These are phyloP conservation scores for Drosophila mimetica DNA, from an alignment of 2,888 invertebrate species.

Conservation along the genomic window DNA sequence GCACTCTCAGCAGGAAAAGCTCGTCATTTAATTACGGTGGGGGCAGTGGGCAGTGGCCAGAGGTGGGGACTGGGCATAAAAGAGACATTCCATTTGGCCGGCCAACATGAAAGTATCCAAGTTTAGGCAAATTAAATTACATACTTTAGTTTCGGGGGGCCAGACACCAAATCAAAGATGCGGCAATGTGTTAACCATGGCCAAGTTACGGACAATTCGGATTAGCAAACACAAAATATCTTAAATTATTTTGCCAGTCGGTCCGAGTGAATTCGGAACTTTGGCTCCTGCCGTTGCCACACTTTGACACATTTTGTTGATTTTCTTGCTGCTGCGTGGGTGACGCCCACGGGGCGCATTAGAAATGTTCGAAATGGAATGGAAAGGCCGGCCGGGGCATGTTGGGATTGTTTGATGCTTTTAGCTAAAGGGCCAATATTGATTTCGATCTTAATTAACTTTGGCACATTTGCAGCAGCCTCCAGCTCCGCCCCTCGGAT, in stretches of 20 bases:
- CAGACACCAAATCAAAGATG: constrained; percentile 71
- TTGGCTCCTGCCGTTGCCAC: constrained; percentile 53
- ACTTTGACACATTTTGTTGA: constrained; percentile 74
- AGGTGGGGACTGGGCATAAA: constrained; percentile 49
- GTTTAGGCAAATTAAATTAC: constrained; percentile 76
- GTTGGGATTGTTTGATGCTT: constrained; percentile 75
- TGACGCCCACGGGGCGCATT: constrained; percentile 66
- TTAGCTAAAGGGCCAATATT: constrained; percentile 81
- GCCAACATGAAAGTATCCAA: constrained; percentile 56
- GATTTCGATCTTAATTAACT: constrained; percentile 83
- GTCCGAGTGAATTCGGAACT: constrained; percentile 52
- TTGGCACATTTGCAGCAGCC: constrained; percentile 81
- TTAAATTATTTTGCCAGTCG: constrained; percentile 74
- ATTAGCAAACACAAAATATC: constrained; percentile 80
- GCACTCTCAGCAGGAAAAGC: constrained; percentile 36
- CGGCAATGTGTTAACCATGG: constrained; percentile 57
- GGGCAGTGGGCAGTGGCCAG: constrained; percentile 34
- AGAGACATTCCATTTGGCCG: constrained; percentile 54
- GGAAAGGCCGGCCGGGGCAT: constrained; percentile 33
- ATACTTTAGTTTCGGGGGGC: constrained; percentile 59
- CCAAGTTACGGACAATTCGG: constrained; percentile 69
- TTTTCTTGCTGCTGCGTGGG: constrained; percentile 53
- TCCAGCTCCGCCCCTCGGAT: constrained; percentile 35
- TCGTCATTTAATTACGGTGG: constrained; percentile 66
- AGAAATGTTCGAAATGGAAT: constrained; percentile 53